phyloP scores from a whole-genome alignment of 2,888 invertebrate species.

The Polymixis flavicincta region DNA sequence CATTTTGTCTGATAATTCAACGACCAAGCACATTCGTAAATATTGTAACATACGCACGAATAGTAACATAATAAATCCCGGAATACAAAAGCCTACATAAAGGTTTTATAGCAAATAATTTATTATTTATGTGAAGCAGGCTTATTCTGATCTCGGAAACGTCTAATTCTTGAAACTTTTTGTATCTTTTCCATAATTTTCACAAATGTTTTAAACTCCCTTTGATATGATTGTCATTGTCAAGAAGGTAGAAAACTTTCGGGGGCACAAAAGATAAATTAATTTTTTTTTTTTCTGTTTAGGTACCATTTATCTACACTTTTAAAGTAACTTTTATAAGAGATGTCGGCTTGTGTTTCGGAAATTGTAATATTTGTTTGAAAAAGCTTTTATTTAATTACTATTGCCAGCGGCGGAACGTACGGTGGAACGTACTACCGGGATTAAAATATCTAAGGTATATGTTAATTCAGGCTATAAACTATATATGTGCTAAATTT shows the following conservation, averaged over 20 bases:
- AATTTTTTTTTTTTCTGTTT: constrained; percentile 12
- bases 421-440: no score
- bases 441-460: no score
- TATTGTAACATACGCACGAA: constrained; percentile 27
- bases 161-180: constrained; percentile 33
- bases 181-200: constrained; percentile 28
- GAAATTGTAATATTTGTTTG: not conserved
- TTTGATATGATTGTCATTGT: constrained; percentile 34
- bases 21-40: constrained; percentile 21
- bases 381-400: not conserved
- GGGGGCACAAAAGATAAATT: constrained; percentile 8
- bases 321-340: constrained; percentile 1
- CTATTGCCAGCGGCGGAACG: no score
- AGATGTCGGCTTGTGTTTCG: constrained; percentile 6
- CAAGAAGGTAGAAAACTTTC: constrained; percentile 30
- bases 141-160: constrained; percentile 7
- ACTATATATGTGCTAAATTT: no score
- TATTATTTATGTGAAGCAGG: constrained; percentile 23
- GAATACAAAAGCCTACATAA: constrained; percentile 15
- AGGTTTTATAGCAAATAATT: not conserved
- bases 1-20: constrained; percentile 14
- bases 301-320: constrained; percentile 5
- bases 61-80: constrained; percentile 22
- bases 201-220: constrained; percentile 33
- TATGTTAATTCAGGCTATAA: no score